These are phyloP conservation scores for Trachelipus rathkii DNA, from an alignment of 1,140 invertebrate genomes.

Conservation along the genomic window DNA sequence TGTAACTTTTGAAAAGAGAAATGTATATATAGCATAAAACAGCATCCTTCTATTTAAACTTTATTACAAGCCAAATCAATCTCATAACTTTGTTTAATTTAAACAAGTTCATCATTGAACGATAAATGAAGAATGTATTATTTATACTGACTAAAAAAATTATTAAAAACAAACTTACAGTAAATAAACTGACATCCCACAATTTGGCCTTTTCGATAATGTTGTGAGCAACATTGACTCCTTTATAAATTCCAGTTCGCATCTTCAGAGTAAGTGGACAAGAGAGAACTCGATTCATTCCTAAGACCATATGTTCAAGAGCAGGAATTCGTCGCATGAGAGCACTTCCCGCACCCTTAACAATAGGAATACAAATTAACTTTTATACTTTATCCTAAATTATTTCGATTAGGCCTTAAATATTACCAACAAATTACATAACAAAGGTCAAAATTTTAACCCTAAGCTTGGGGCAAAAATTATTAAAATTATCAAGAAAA, in stretches of 20 bases:
- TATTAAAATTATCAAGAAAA: too few relatives aligned
- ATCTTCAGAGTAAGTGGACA: slow-evolving; percentile 91
- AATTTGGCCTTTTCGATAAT: slow-evolving; percentile 74
- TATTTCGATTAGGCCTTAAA: too few relatives aligned
- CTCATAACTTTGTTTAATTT: too few relatives aligned
- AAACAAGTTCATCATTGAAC: too few relatives aligned
- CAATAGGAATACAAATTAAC: neutral
- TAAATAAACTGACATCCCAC: slow-evolving; percentile 77
- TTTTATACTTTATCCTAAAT: too few relatives aligned
- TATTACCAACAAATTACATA: too few relatives aligned
- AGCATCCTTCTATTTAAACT: too few relatives aligned
- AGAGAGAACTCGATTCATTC: slow-evolving; percentile 66
- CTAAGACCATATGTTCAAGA: slow-evolving; percentile 73
- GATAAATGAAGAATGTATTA: too few relatives aligned
- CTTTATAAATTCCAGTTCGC: slow-evolving; percentile 84
- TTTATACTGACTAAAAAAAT: too few relatives aligned
- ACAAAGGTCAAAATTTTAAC: too few relatives aligned
- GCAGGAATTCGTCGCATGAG: slow-evolving; percentile 70
- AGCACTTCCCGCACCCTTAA: slow-evolving; percentile 79
- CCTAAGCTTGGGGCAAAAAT: too few relatives aligned
- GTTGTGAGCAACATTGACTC: slow-evolving; percentile 82
- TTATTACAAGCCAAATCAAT: too few relatives aligned
- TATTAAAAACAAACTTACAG: slow-evolving; percentile 60
- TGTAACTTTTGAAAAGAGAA: slow-evolving; percentile 61
- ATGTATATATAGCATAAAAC: neutral